Conservation (phyloP, 2,797 vertebrate species). For the Enteromius radiatus region DNA sequence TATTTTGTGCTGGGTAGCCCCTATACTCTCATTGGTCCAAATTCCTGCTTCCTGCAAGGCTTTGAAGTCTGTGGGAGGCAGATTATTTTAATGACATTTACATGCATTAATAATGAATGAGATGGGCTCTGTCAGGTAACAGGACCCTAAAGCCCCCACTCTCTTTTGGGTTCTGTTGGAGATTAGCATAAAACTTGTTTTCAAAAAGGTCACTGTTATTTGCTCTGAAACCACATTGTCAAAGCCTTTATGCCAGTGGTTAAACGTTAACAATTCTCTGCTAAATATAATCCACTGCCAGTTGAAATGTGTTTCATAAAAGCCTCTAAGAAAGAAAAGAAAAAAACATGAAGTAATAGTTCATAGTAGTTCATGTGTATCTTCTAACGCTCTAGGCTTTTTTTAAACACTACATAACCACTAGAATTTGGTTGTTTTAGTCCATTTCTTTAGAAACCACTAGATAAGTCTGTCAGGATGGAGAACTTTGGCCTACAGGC, state of each 20-base stretch:
- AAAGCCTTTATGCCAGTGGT: conserved; percentile 16
- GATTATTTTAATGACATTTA: conserved; percentile 78
- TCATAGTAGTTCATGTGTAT: conserved; percentile 27
- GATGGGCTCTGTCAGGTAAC: conserved; percentile 66
- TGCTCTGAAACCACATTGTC: conserved; percentile 49
- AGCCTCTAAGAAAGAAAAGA: background rate
- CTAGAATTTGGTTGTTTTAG: conserved; percentile 23
- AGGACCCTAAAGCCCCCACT: conserved; percentile 69
- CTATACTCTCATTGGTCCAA: background rate
- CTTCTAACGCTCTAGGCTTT: background rate
- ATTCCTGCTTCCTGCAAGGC: conserved; percentile 39
- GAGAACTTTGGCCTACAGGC: conserved; percentile 22
- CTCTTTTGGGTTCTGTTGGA: conserved; percentile 44
- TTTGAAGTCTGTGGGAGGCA: conserved; percentile 72
- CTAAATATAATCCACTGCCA: conserved; percentile 31
- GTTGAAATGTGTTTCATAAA: conserved; percentile 31
- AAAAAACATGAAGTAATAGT: background rate
- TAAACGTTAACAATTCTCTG: conserved; percentile 35
- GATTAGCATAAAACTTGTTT: conserved; percentile 46
- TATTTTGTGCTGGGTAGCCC: background rate
- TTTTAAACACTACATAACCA: background rate
- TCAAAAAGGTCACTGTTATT: conserved; percentile 37
- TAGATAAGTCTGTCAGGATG: conserved; percentile 14
- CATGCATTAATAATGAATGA: conserved; percentile 75
- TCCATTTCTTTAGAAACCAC: conserved; percentile 28